Evolutionary conservation across 1,140 invertebrate genomes (phyloP), one percentile per base, ranked within the genome.

Genomic region (Halictus rubicundus): DNA sequence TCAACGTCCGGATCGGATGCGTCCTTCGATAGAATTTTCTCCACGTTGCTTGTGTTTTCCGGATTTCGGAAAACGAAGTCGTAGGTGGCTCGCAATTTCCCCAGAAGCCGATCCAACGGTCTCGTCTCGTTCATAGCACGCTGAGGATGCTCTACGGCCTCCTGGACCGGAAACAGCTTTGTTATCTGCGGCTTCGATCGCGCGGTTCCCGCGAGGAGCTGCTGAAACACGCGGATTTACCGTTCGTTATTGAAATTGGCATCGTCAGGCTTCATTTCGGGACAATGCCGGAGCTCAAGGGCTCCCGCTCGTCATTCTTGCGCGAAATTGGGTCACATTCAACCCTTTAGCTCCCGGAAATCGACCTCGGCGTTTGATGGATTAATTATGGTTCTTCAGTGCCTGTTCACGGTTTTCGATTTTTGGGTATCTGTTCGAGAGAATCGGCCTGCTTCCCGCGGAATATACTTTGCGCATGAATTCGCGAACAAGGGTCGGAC

Each of bases 61-160:
- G 86, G 64, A 65, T 89, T 88, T 64, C 82, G 89, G 61, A 92
- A 90, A 23, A 92, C 87, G 57, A 90, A 89, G 32, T 91, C 78
- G 63, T 91, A 92, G 4, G 89, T 90, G 42, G 89, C 81, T 63
- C 88, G 86, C 69, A 92, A 83, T 86, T 91, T 91, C 2, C 83
- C 89, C 16, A 89, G 64, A 10, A 92, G 87, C 65, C 85, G 91
- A 75, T 91, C 88, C 57, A 91, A 16, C 0, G 89, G 87, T 42
- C 85, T 88, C 27, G 85, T 74, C 32, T 89, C 81, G 52, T 32
- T 79, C 39, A 10, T 78, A 0, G 79, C 73, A 52, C 80, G 75
- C 61, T 87, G 78, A 32, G 86, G 80, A 78, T 87, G 80, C 0
- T 79, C 81, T n/a, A 77, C 73, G 64, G 86, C 80, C 61, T 89